Base-by-base conservation (phyloP, 1,140 invertebrate species). In the Geopemphigus sp. region DNA sequence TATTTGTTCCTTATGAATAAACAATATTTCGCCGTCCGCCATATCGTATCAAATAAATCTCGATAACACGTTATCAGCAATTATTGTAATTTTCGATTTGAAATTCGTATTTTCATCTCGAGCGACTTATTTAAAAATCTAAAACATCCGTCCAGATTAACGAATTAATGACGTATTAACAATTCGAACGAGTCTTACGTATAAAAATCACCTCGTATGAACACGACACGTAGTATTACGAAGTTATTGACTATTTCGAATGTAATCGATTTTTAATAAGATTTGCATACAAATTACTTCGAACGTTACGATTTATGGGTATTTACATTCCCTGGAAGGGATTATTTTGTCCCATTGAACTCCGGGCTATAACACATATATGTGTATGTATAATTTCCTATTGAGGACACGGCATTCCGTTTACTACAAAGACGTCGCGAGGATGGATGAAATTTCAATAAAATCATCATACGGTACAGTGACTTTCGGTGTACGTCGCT, bases 391-490 rank as follows among this genome's bases (percentile, higher is more conserved):
- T 64, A 32, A 64, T 64, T 64, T 32, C 29, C 61, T 26, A 64
- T 64, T 64, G 29, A 64, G 32, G 32, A 32, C 61, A n/a, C 19
- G 29, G 17, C 29, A 64, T 64, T 8, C 26, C 26, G 24, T 61
- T 39, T 64, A 64, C 61, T 39, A 64, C 19, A 61, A 61, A 61
- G 26, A 61, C 59, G 26, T 32, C 61, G 29, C 61, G 10, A 17
- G 61, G 17, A 64, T 12, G 61, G 26, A 61, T 15, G 17, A 29
- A n/a, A 63, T 63, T 63, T 63, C 61, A 63, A 64, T 64, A 39
- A 39, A 64, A 64, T 19, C 11, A 64, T 64, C 32, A 64, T 39
- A 64, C 32, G 63, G 63, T 64, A 63, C 15, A 63, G 8, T 63
- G 29, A 17, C 2, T 63, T 63, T 32, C 19, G 32, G 26, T 63